Base-by-base conservation (phyloP, 2,888 invertebrate species). In the Mesopsocus fuscifrons region DNA sequence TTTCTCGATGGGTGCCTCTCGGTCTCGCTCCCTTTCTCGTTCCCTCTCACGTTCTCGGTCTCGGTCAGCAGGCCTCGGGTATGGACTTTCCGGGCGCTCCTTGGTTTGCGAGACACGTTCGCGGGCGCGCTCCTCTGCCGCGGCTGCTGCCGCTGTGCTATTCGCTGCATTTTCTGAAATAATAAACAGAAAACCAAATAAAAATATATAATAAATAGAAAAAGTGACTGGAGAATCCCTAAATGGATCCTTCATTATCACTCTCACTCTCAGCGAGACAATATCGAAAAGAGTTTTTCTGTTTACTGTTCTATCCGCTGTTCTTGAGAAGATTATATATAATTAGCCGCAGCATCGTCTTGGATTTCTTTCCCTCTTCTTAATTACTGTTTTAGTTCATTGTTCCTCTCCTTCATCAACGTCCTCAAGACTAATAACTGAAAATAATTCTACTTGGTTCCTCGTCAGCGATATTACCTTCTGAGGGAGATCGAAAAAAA, bases 1-100 rank as follows among this genome's bases (percentile, higher is more conserved):
- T 53, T 72, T 72, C 44, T 55, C 53, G 45, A 51, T 51, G 22
- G 50, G 48, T 41, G 23, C 23, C 20, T 35, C 34, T 26, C 32
- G 18, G 33, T 44, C 26, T 22, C 45, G 41, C 16, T 34, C 34
- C 11, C 13, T 18, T 41, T 44, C 41, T 8, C 44, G 16, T 22
- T 26, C 44, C 17, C 44, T 6, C 11, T 42, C 42, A 11, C 42
- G 16, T 9, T 42, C 43, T 15, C 41, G 30, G 3, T 41, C 44
- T 13, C 30, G 13, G 21, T 26, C 44, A 13, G 35, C 13, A 16
- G 38, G 38, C 38, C 38, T 38, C 20, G 3, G 38, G 21, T 38
- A 38, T 13, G 38, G 38, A 18, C 38, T 38, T 20, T 38, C 38
- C 18, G 38, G 20, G 18, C 38, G 15, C 11, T 38, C 38, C 20